phyloP scores from a whole-genome alignment of 2,797 vertebrate species.

The Spinus pinus region DNA sequence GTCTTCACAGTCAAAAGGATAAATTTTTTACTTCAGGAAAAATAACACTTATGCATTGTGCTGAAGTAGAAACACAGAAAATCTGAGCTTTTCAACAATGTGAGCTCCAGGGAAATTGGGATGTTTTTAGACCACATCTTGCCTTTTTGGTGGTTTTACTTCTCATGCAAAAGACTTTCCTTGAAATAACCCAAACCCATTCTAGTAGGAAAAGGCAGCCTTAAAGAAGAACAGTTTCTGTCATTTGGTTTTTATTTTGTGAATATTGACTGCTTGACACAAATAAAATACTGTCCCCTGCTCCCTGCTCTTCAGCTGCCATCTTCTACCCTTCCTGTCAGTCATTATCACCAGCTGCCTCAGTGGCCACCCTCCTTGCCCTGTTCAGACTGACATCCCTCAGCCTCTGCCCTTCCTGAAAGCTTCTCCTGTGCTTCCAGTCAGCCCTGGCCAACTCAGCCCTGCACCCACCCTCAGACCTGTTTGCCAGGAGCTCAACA shows the following conservation, averaged over 20 bases:
- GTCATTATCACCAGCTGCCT: background rate
- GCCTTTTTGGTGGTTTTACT: background rate
- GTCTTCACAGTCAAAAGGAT: background rate
- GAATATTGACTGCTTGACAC: background rate
- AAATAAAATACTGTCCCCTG: background rate
- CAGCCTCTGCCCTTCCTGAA: background rate
- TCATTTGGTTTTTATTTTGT: background rate
- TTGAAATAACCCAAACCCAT: background rate
- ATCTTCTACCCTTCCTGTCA: background rate
- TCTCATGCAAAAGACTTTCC: background rate
- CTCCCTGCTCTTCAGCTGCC: background rate
- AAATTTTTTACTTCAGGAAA: background rate
- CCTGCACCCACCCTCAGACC: rapidly evolving
- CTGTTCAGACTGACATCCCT: background rate
- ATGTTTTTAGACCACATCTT: background rate
- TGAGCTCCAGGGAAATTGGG: background rate
- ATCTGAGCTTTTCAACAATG: background rate
- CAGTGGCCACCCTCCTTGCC: background rate
- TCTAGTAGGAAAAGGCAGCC: background rate
- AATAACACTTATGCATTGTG: background rate
- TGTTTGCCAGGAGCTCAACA: background rate
- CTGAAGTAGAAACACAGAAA: background rate
- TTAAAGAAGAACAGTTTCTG: background rate
- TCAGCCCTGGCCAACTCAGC: background rate
- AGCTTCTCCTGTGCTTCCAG: background rate